Percentiles rank a stretch among this genome's conserved stretches.
phyloP scores from a whole-genome alignment of 2,888 invertebrate species.

The Lasioglossum zephyrum region DNA sequence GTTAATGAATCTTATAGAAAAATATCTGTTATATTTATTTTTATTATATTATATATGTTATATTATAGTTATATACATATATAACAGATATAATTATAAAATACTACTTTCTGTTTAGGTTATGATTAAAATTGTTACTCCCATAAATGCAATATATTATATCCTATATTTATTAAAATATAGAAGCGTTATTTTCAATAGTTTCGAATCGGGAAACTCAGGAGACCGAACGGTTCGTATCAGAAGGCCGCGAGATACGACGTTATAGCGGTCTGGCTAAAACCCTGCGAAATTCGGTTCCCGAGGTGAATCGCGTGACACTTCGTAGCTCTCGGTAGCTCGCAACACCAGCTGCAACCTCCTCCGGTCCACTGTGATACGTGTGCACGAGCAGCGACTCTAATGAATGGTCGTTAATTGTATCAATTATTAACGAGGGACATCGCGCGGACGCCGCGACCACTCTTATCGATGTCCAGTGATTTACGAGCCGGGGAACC shows the following conservation, averaged over 20 bases:
- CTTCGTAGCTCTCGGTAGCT: constrained; percentile 44
- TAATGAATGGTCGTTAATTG: constrained; percentile 82
- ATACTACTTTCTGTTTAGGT: no score
- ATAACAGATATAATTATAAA: no score
- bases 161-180: no score
- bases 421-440: constrained; percentile 82
- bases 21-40: no score
- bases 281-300: not conserved
- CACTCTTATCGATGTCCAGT: constrained; percentile 80
- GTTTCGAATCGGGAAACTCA: not conserved
- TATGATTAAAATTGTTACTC: no score
- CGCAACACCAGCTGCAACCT: constrained; percentile 2
- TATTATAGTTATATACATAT: no score
- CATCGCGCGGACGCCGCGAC: constrained; percentile 73
- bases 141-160: no score
- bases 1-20: no score
- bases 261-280: not conserved
- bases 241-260: not conserved
- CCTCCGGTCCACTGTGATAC: constrained; percentile 33
- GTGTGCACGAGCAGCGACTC: constrained; percentile 65
- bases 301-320: constrained; percentile 56
- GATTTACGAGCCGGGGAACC: constrained; percentile 76
- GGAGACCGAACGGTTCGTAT: not conserved
- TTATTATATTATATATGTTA: no score
- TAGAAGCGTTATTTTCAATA: no score